Conservation (phyloP, 2,113 vertebrate genomes). For the Eubucco bourcierii region DNA sequence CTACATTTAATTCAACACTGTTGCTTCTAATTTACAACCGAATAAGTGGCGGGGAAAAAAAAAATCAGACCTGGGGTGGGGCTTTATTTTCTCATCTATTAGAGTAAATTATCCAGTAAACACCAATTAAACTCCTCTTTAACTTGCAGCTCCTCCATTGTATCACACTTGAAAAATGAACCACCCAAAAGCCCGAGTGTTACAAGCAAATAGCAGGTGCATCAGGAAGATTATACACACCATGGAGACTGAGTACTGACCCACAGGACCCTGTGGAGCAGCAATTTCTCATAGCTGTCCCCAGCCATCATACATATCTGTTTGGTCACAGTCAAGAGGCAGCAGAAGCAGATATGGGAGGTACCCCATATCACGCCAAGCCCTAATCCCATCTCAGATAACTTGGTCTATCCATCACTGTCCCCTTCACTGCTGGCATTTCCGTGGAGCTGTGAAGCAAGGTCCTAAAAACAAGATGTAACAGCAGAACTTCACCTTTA, state of each 20-base stretch:
- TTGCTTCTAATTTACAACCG: neutral
- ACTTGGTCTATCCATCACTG: neutral
- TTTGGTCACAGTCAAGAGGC: neutral
- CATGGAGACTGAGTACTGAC: fast-evolving
- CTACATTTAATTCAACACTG: neutral
- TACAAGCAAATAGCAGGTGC: neutral
- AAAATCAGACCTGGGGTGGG: neutral
- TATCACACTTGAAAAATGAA: neutral
- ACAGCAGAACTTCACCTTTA: neutral
- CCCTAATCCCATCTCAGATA: too few relatives aligned
- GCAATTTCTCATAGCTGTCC: neutral
- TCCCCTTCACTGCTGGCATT: neutral
- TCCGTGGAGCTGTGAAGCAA: neutral
- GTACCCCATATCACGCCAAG: fast-evolving
- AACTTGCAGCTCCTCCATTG: neutral
- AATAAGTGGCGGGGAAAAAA: neutral
- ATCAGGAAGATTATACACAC: neutral
- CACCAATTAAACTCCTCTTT: neutral
- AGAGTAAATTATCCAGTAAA: neutral
- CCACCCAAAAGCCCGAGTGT: neutral
- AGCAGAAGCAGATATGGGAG: neutral
- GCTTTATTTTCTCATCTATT: neutral
- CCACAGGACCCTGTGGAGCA: neutral
- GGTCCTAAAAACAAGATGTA: neutral
- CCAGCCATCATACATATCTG: neutral